Conservation (phyloP, 2,113 vertebrate species). For the Vulpes ferrilata region DNA sequence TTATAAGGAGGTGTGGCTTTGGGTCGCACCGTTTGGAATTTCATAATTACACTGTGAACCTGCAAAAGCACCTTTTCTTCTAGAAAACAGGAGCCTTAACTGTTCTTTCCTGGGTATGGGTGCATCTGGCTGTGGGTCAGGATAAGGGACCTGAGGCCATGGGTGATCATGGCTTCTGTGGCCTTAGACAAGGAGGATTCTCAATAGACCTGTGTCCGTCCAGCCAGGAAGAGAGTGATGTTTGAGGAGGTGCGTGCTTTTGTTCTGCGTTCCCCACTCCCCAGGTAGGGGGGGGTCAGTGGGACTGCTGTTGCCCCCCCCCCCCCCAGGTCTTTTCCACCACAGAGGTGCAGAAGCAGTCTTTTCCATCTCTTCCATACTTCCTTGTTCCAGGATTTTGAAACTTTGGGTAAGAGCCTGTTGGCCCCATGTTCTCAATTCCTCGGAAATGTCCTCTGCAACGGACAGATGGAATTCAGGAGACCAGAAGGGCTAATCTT, state of each 20-base stretch:
- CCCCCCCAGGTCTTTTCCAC: background rate
- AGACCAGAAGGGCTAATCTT: background rate
- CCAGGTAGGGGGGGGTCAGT: background rate
- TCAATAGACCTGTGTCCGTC: background rate
- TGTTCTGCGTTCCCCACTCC: background rate
- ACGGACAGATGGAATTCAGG: background rate
- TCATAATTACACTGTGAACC: constrained; percentile 48
- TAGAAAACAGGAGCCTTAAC: background rate
- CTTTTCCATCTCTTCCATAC: background rate
- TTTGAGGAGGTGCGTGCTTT: background rate
- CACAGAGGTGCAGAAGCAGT: background rate
- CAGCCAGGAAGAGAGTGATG: background rate
- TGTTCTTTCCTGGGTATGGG: background rate
- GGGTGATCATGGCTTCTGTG: background rate
- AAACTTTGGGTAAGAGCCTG: background rate
- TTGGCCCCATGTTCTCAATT: background rate
- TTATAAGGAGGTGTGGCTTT: background rate
- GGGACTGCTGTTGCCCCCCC: background rate
- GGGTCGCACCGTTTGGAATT: background rate
- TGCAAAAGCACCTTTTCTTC: constrained; percentile 46
- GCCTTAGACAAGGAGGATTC: background rate
- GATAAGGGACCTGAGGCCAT: background rate
- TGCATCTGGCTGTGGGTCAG: background rate
- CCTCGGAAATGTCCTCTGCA: background rate
- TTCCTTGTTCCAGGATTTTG: background rate